Evolutionary conservation across 2,113 vertebrate species (phyloP), one percentile per base, ranked within the genome.

Genomic region (Jaculus jaculus): DNA sequence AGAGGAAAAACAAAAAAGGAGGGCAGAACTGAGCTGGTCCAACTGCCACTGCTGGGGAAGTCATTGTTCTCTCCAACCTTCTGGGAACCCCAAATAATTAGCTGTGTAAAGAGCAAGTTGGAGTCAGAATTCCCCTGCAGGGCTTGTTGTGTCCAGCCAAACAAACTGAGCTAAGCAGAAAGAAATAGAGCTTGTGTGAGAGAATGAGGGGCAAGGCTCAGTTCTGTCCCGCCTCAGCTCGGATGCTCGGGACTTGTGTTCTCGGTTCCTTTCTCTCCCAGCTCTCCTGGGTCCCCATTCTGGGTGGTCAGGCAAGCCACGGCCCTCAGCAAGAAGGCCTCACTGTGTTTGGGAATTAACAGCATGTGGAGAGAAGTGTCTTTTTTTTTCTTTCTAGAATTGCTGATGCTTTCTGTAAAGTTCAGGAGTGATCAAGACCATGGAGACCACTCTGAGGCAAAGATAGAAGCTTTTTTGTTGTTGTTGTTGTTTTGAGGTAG

Each of bases 81-180:
- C 82, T 94, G 95, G 94, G 96, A 97, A 63, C 90, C 85, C 94
- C 92, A 86, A 86, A 96, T 96, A 97, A 96, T 97, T 97, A 96
- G 84, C 94, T 95, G 90, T 93, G 96, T 92, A 96, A 96, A 95
- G 88, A 95, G 61, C 88, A 93, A 81, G 88, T 77, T 95, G 92
- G 75, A 96, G 96, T 88, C 85, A 83, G 47, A 96, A 92, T 91
- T 90, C 47, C 77, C 93, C 96, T 95, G 79, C 82, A 95, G 95
- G 95, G 82, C 92, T 95, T 96, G 88, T 89, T 69, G 15, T 94
- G 96, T 93, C 92, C 94, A 96, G 92, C 86, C 86, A 94, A 92
- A 96, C 90, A 90, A 87, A 94, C 39, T 0, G 0, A 66, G 51
- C 74, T 86, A 74, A 92, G 80, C 63, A 21, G 82, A 95, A 74